Base-by-base conservation (phyloP, 2,113 vertebrate species). In the Burhinus oedicnemus region DNA sequence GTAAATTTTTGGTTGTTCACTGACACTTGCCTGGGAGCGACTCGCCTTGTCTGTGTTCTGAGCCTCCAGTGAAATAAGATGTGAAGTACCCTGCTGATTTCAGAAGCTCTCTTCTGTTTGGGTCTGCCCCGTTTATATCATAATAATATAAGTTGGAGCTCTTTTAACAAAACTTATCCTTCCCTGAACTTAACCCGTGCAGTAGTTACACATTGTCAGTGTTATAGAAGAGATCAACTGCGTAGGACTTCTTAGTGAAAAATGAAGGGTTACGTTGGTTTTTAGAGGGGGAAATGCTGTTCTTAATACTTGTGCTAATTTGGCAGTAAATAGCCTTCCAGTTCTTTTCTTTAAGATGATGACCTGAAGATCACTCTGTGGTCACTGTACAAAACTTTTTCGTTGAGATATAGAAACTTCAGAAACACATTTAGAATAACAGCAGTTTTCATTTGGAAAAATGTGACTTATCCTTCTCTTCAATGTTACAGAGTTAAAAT, bases 201-300 rank as follows among this genome's bases (percentile, higher is more conserved):
- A 45, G 44, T 3, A 0, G 44, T 21, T 30, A 4, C 12, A 11
- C 1, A 2, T 22, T 30, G 26, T 26, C 66, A 29, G 11, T 15
- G 61, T 19, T 38, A 6, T 4, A 61, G 55, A 38, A 20, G 12
- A 45, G 29, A 42, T 58, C 11, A 61, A 1, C 36, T 70, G 51
- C 1, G 1, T 10, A 16, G 40, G 45, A 17, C 32, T 65, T 25
- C 4, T 77, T 20, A 40, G 65, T 22, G 27, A 42, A 11, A 42
- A 32, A 29, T 54, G 40, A 38, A 51, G 11, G 32, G 29, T 36
- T 47, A 3, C 34, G 20, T 16, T 40, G 71, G 27, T 9, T 74
- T 82, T 60, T 64, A 70, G 52, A 65, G 32, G 11, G 16, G 15
- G 13, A 54, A 89, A 17, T 57, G 11, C 29, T 38, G 2, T 36